phyloP scores from a whole-genome alignment of 2,888 invertebrate species.

The Ormia ochracea region DNA sequence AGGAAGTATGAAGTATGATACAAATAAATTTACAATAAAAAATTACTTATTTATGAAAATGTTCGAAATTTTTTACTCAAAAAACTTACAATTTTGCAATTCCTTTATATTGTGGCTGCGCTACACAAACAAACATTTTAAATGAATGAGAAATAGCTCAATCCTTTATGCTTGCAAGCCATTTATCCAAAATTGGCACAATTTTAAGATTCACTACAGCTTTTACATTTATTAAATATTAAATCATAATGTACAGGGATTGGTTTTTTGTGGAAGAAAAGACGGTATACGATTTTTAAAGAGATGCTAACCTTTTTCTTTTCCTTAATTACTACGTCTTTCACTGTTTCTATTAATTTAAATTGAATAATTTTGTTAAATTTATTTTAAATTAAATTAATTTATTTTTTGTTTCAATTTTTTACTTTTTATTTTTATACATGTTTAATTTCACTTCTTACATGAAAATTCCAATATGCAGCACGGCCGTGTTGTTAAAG shows the following conservation, averaged over 20 bases:
- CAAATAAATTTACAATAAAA: constrained; percentile 37
- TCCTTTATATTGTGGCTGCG: constrained; percentile 28
- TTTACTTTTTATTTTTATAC: background rate
- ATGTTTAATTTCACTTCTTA: background rate
- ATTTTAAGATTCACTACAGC: background rate
- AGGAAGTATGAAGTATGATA: background rate
- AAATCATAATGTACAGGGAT: background rate
- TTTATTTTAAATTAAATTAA: background rate
- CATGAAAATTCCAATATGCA: background rate
- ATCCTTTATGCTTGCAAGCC: constrained; percentile 19
- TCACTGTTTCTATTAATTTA: background rate
- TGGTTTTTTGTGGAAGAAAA: background rate
- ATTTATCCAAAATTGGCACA: background rate
- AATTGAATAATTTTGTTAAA: background rate
- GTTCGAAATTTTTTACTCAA: constrained; percentile 1
- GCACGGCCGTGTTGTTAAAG: constrained; percentile 31
- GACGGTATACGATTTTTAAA: background rate
- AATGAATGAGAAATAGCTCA: background rate
- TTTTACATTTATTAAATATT: constrained; percentile 6
- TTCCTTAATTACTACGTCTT: background rate
- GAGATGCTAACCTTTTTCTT: background rate
- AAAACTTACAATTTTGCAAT: background rate
- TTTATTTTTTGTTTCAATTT: background rate
- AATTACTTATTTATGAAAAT: constrained; percentile 43
- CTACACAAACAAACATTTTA: background rate